Evolutionary conservation across 2,113 vertebrate species (phyloP), one percentile per base, ranked within the genome.

Genomic region (Tretioscincus oriximinensis): DNA sequence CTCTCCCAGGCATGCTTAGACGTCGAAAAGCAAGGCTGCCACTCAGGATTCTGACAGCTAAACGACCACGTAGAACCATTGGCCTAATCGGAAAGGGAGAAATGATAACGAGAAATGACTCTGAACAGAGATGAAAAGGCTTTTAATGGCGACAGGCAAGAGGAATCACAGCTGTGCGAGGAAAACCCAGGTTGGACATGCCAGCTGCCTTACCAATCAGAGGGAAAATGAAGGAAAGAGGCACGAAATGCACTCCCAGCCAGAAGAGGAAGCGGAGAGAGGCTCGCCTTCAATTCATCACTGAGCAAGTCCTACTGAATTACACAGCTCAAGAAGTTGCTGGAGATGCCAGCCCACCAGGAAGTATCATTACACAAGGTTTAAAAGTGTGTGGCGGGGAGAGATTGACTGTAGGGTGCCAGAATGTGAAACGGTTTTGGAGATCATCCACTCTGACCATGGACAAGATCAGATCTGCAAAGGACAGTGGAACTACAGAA

Each of bases 51-150:
- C 69, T 85, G 88, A 84, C 84, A 89, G 87, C 78, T 78, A 68
- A 65, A 77, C 60, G 84, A 85, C 82, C 81, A 69, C 76, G 76
- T 24, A 65, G 67, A 74, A 66, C 85, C 68, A 76, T 82, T 77
- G 41, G 63, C 49, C 75, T 65, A 82, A 87, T 86, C 66, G 79
- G 66, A 26, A 76, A 83, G 83, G 90, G 71, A 84, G 80, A 82
- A 79, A 81, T 41, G 76, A 89, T 89, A 71, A 20, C 67, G 68
- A 87, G 71, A 87, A 90, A 88, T 78, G 83, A 79, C 68, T 90
- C 81, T 66, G 84, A 86, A 84, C 77, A 81, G 76, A 85, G 85
- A 87, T 77, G 84, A 78, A 88, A 88, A 85, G 60, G 85, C 85
- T 86, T 88, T 91, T 88, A 88, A 83, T 45, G 60, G 78, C 64